phyloP scores from a whole-genome alignment of 2,888 invertebrate species.

The Drosophila cracens region DNA sequence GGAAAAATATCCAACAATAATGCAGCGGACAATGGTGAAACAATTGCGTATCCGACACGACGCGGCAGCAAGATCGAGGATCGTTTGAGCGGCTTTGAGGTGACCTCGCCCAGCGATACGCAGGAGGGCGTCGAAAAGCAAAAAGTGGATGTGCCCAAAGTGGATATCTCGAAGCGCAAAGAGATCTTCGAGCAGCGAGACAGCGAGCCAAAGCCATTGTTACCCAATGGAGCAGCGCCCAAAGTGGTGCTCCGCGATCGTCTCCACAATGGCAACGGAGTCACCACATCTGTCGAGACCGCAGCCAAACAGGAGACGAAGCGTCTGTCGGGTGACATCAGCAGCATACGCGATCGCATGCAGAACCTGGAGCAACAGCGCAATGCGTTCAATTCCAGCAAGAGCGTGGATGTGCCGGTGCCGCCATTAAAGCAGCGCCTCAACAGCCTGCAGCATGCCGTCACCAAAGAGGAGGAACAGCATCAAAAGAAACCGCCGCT shows the following conservation, averaged over 20 bases:
- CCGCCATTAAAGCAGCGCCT: conserved; percentile 84
- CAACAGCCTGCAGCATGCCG: conserved; percentile 83
- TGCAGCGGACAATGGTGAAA: conserved; percentile 78
- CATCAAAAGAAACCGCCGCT: conserved; percentile 78
- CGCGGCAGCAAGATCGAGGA: conserved; percentile 87
- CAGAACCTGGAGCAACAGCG: conserved; percentile 87
- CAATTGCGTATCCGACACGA: conserved; percentile 83
- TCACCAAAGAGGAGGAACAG: conserved; percentile 83
- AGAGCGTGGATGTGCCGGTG: conserved; percentile 83
- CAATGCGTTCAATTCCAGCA: conserved; percentile 81
- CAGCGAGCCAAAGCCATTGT: conserved; percentile 31
- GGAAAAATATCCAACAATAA: conserved; percentile 55
- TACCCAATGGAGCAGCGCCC: conserved; percentile 45
- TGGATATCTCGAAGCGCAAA: conserved; percentile 92
- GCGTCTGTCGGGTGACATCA: conserved; percentile 88
- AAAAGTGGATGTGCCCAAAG: conserved; percentile 89
- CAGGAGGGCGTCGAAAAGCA: conserved; percentile 82
- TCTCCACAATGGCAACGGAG: conserved; percentile 60
- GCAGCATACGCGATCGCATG: conserved; percentile 88
- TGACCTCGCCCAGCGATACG: conserved; percentile 83
- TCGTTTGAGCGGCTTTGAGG: conserved; percentile 87
- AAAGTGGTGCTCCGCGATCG: conserved; percentile 74
- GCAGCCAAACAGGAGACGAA: conserved; percentile 77
- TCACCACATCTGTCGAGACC: conserved; percentile 12
- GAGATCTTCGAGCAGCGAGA: conserved; percentile 89